Conservation (phyloP, 2,113 vertebrate genomes). For the Sylvilagus bachmani region DNA sequence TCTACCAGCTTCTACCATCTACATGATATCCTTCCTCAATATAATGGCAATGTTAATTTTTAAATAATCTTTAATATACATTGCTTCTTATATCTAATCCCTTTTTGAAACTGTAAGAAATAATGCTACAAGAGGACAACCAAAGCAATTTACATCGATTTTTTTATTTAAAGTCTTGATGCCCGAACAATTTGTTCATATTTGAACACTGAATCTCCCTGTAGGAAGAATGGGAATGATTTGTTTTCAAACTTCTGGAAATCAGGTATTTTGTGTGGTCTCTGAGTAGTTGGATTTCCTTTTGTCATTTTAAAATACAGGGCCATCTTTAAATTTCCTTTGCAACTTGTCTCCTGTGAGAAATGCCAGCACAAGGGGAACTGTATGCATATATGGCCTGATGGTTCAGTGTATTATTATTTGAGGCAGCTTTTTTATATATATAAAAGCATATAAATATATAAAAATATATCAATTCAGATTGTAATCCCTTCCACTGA, state of each 20-base stretch:
- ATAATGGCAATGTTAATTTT: background rate
- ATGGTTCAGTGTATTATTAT: background rate
- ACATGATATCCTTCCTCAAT: background rate
- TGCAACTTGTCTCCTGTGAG: background rate
- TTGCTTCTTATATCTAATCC: background rate
- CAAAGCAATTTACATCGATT: background rate
- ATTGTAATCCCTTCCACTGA: conserved; percentile 38
- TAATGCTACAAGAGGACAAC: background rate
- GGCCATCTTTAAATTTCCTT: conserved; percentile 54
- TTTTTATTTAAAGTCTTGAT: conserved; percentile 18
- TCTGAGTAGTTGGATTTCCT: background rate
- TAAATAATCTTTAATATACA: background rate
- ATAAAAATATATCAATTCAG: background rate
- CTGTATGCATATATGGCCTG: background rate
- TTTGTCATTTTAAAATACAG: background rate
- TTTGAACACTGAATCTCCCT: background rate
- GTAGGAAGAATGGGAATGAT: background rate
- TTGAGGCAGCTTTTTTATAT: conserved; percentile 6
- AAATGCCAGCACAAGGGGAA: conserved; percentile 1
- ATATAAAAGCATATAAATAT: too few relatives aligned
- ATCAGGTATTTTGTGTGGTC: background rate
- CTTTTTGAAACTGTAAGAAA: background rate
- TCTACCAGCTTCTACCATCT: background rate
- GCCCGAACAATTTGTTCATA: background rate
- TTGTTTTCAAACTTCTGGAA: conserved; percentile 15